Evolutionary conservation across 2,888 invertebrate species (phyloP), one percentile per base, ranked within the genome.

Genomic region (Xanthia icteritia): DNA sequence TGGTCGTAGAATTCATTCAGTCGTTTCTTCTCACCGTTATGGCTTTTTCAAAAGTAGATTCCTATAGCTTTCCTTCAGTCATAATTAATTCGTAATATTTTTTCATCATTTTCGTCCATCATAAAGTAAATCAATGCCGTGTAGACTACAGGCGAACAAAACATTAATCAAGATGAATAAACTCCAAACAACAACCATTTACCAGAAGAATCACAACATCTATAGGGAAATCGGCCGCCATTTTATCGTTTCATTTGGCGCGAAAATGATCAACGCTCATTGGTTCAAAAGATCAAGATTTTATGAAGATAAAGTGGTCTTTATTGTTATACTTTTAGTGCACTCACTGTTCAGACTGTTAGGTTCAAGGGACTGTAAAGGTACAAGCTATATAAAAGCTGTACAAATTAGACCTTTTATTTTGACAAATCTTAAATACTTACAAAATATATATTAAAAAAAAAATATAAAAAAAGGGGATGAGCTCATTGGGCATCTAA

Each of bases 211-310:
- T 81, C 76, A 73, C 60, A 84, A 76, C 63, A 56, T 64, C 82
- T 76, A 73, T 15, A 6, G 65, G 65, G 79, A 72, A 84, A 81
- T 81, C 64, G 45, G 51, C 39, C 17, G 45, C 77, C 58, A 81
- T 76, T 71, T 67, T 54, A 68, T 71, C 68, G 67, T 76, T 85
- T 63, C 48, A 67, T 73, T 63, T 82, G 67, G 75, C 64, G 76
- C 63, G 56, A 76, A 85, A 85, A 73, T 78, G 27, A 82, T 85
- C 68, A 78, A 78, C 54, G 8, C 27, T 65, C 45, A 63, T 72
- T 60, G 60, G 61, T 69, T 64, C 48, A 45, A 45, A 71, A 63
- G 31, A 51, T 51, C 67, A 67, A 81, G 23, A 64, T 67, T 66
- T 42, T 48, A 60, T 63, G 60, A 73, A 69, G 56, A 36, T 58